Base-by-base conservation (phyloP, 1,140 invertebrate genomes). In the Drosophila equinoxialis region DNA sequence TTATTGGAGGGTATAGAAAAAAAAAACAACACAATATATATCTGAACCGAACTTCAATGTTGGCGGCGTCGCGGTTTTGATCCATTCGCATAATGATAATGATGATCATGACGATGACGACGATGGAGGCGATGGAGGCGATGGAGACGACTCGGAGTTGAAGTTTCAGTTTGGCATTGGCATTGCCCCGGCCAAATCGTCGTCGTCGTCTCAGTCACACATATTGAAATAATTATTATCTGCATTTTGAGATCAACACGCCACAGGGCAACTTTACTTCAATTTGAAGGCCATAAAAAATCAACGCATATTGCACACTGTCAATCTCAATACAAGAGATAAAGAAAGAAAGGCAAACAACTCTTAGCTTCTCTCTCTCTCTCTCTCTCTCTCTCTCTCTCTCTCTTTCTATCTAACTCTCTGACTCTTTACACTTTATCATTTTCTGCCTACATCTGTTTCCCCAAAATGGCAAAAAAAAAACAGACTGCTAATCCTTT, bases 211-310 rank as follows among this genome's bases (percentile, higher is more conserved):
- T 87, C 84, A 84, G 84, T 89, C 84, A 89, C 84, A 89, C 84
- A 90, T 90, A 90, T 90, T 90, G 87, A 90, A 90, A 90, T 90
- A 90, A 90, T 90, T 90, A 90, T 90, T 90, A 90, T 90, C 87
- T 90, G 83, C 87, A 89, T 90, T 87, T 87, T 39, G 89, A 81
- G 87, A 90, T 90, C 84, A 79, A 81, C 80, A 74, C 79, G 61
- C 71, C 68, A 63, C 65, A 65, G 26, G 35, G 35, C 74, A 74
- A 69, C 78, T 66, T 45, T 35, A 74, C 45, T 59, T 71, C 87
- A 75, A 87, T 84, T 90, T 90, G 87, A 90, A 90, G 87, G 87
- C 87, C 87, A 90, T 90, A 90, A 87, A 90, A 90, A 90, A 90
- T 90, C 87, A 90, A 90, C 87, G 87, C 87, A 90, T 90, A 90